A percentile compares a stretch with the other conserved stretches of the same genome.
Conservation (phyloP, 2,888 invertebrate genomes). For the Ferdinandea cuprea region DNA sequence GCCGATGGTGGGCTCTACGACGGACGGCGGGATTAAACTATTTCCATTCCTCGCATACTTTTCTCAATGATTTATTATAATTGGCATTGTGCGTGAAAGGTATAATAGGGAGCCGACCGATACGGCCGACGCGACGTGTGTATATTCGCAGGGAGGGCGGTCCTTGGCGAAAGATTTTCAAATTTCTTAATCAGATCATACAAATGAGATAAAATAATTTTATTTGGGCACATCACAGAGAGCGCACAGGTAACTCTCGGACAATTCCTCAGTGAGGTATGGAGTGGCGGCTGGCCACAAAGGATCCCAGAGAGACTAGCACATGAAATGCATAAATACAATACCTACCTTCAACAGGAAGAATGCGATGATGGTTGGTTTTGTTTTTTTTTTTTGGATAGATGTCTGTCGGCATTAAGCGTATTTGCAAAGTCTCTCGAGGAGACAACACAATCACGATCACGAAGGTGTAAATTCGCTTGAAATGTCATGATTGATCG, state of each 20-base stretch:
- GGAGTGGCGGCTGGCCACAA: constrained; percentile 20
- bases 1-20: background rate
- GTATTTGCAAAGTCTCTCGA: background rate
- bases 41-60: constrained; percentile 48
- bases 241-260: constrained; percentile 1
- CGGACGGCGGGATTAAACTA: constrained; percentile 23
- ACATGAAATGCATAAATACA: background rate
- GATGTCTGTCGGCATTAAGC: background rate
- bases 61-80: constrained; percentile 59
- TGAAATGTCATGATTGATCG: constrained; percentile 19
- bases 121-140: too few species aligned
- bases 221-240: constrained; percentile 23
- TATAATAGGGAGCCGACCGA: background rate
- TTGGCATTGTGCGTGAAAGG: constrained; percentile 51
- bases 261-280: constrained; percentile 11
- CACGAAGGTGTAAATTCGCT: constrained; percentile 7
- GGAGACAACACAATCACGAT: background rate
- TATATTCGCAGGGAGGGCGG: constrained; percentile 18
- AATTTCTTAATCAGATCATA: constrained; percentile 55
- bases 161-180: constrained; percentile 30
- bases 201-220: constrained; percentile 41
- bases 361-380: background rate
- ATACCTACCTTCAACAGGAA: constrained; percentile 6
- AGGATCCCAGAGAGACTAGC: background rate
- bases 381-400: background rate